A percentile compares a stretch with the other conserved stretches of the same genome.
phyloP scores from a whole-genome alignment of 1,140 invertebrate genomes.

The Drosophila sturtevanti region DNA sequence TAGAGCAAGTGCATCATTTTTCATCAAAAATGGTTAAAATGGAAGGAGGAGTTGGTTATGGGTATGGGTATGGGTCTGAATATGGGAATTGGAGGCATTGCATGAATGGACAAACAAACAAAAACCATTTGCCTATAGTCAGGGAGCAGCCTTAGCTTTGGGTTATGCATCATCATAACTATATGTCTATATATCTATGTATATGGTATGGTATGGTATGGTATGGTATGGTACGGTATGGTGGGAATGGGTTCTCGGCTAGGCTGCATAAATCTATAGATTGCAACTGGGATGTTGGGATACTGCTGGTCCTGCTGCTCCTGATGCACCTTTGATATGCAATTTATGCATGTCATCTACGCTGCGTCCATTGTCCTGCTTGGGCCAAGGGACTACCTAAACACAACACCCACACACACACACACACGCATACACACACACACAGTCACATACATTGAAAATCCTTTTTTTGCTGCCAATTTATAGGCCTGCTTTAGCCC shows the following conservation, averaged over 20 bases:
- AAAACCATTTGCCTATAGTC: conserved; percentile 62
- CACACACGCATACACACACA: conserved; percentile 48
- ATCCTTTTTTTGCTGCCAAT: conserved; percentile 72
- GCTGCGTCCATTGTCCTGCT: conserved; percentile 62
- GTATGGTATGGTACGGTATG: no score
- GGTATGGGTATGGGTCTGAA: not conserved
- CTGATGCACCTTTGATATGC: conserved; percentile 78
- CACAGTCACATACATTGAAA: conserved; percentile 41
- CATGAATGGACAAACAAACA: conserved; percentile 53
- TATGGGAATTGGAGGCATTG: conserved; percentile 8
- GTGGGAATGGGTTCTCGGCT: conserved; percentile 22
- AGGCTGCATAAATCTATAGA: conserved; percentile 76
- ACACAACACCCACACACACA: conserved; percentile 50
- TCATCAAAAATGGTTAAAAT: conserved; percentile 53
- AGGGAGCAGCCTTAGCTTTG: conserved; percentile 57
- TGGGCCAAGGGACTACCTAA: conserved; percentile 37
- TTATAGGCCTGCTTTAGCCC: conserved; percentile 55
- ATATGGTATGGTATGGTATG: not conserved
- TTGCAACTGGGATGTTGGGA: conserved; percentile 44
- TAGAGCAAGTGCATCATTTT: conserved; percentile 73
- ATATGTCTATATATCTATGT: conserved; percentile 24
- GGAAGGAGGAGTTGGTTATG: not conserved
- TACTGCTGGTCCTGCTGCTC: conserved; percentile 31
- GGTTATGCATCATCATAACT: conserved; percentile 81
- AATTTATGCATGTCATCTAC: conserved; percentile 78